A percentile compares a stretch with the other conserved stretches of the same genome.
Conservation (phyloP, 2,888 invertebrate species). For the Penaeus monodon region DNA sequence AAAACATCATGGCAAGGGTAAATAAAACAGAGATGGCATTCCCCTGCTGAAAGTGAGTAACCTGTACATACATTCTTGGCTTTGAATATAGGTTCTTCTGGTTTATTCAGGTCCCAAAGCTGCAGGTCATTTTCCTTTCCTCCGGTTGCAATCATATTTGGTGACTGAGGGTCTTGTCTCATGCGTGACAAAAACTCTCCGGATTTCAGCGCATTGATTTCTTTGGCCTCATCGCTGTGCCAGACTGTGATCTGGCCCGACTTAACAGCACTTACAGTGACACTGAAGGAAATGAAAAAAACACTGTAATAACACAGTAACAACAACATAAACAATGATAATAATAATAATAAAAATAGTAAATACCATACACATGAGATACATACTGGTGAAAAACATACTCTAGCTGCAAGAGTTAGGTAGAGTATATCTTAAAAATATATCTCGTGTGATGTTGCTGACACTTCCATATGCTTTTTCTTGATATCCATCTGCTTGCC, state of each 20-base stretch:
- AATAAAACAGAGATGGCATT: background rate
- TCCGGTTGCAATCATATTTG: constrained; percentile 77
- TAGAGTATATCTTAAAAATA: no score
- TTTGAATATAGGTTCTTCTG: constrained; percentile 72
- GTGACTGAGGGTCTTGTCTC: constrained; percentile 44
- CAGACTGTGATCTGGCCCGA: constrained; percentile 51
- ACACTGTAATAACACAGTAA: no score
- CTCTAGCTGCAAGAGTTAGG: no score
- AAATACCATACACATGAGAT: background rate
- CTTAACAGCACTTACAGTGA: constrained; percentile 49
- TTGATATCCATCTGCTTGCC: no score
- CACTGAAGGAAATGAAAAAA: constrained; percentile 15
- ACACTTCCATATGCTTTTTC: no score
- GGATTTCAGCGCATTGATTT: constrained; percentile 42
- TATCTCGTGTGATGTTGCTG: no score
- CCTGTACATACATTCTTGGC: constrained; percentile 76
- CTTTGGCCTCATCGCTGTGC: constrained; percentile 23
- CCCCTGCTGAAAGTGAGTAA: no score
- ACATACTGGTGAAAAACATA: background rate
- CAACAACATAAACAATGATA: no score
- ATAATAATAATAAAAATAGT: no score
- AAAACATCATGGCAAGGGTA: background rate
- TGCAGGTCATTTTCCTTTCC: constrained; percentile 91
- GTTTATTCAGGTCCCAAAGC: constrained; percentile 80
- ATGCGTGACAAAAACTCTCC: constrained; percentile 54